Conservation (phyloP, 1,140 invertebrate species). For the Lepeophtheirus salmonis region DNA sequence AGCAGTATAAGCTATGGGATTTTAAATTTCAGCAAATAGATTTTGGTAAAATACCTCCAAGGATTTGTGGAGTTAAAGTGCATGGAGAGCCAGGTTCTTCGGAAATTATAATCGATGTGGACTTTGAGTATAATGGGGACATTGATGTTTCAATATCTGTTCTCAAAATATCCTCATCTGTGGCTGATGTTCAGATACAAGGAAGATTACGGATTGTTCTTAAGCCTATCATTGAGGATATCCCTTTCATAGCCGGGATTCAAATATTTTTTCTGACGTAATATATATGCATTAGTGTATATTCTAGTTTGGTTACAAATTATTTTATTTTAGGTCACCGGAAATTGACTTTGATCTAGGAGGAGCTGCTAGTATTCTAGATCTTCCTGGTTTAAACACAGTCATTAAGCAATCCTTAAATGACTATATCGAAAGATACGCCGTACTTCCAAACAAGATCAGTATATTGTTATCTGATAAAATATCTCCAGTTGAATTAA, state of each 20-base stretch:
- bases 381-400: slow-evolving; percentile 5
- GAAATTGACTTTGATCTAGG: slow-evolving; percentile 22
- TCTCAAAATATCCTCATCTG: not conserved
- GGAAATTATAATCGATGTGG: slow-evolving; percentile 35
- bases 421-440: not conserved
- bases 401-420: not conserved
- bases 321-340: slow-evolving; percentile 27
- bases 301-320: too few species aligned
- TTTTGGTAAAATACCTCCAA: slow-evolving; percentile 25
- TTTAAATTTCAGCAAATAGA: slow-evolving; percentile 5
- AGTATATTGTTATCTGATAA: slow-evolving; percentile 1
- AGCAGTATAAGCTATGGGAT: not conserved
- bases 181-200: slow-evolving; percentile 24
- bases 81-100: slow-evolving; percentile 31
- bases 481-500: not conserved
- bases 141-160: not conserved
- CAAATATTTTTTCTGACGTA: slow-evolving; percentile 32
- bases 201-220: slow-evolving; percentile 32
- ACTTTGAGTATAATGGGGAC: slow-evolving; percentile 29
- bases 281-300: not conserved
- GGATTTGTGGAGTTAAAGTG: slow-evolving; percentile 34
- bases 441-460: slow-evolving; percentile 7
- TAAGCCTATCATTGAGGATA: slow-evolving; percentile 30
- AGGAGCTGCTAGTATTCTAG: not conserved
- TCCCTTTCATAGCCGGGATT: slow-evolving; percentile 32